These are phyloP conservation scores for Drosophila suboccidentalis DNA, from an alignment of 2,888 invertebrate genomes.

Conservation along the genomic window DNA sequence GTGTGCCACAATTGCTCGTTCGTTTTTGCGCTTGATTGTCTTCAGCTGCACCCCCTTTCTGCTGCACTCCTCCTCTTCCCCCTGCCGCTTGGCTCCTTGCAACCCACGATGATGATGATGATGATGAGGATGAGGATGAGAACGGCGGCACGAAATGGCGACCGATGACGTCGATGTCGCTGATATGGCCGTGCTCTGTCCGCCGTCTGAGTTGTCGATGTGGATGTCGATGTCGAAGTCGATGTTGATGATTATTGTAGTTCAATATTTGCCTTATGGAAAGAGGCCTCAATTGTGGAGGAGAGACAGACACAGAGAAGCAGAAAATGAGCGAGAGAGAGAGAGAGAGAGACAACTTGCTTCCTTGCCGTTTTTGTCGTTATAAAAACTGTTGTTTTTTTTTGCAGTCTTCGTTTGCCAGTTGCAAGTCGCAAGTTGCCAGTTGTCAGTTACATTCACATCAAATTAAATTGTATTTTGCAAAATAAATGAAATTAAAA, in stretches of 20 bases:
- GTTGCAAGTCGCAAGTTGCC: conserved; percentile 52
- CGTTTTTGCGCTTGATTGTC: conserved; percentile 80
- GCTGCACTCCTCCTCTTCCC: conserved; percentile 13
- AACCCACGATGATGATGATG: conserved; percentile 43
- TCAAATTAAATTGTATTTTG: conserved; percentile 82
- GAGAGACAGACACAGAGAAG: neutral
- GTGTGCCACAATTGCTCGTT: conserved; percentile 81
- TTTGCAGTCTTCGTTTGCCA: conserved; percentile 40
- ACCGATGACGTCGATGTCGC: conserved; percentile 56
- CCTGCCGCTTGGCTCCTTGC: conserved; percentile 7
- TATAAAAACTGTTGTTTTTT: conserved; percentile 17
- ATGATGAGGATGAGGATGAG: conserved; percentile 46
- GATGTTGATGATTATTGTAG: conserved; percentile 79
- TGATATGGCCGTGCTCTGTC: conserved; percentile 59
- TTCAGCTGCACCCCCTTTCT: conserved; percentile 40
- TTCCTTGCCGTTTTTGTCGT: conserved; percentile 59
- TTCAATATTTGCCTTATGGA: conserved; percentile 82
- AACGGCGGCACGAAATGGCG: conserved; percentile 69
- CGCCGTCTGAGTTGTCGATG: conserved; percentile 26
- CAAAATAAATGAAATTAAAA: conserved; percentile 80
- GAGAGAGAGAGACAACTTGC: conserved; percentile 28
- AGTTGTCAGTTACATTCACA: conserved; percentile 81
- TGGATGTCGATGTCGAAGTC: conserved; percentile 53
- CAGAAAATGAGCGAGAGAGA: conserved; percentile 14
- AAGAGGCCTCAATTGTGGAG: conserved; percentile 48